phyloP scores from a whole-genome alignment of 2,113 vertebrate species.

The Pachyramphus minor region DNA sequence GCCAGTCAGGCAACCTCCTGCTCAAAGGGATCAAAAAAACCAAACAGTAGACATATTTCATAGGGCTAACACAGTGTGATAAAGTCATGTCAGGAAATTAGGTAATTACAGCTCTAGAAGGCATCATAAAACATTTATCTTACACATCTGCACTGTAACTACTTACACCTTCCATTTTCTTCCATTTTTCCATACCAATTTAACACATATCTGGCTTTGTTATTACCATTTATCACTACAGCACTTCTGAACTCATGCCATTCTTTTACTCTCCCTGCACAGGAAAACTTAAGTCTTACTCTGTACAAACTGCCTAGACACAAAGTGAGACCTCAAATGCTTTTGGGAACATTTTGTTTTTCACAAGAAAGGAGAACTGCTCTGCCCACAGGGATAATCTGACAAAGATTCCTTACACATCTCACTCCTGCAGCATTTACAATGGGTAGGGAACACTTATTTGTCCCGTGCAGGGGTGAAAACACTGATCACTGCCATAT shows the following conservation, averaged over 20 bases:
- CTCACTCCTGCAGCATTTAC: neutral
- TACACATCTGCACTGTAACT: neutral
- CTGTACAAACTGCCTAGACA: neutral
- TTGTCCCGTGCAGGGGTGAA: neutral
- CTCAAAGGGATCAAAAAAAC: neutral
- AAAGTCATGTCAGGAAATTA: neutral
- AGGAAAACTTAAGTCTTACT: neutral
- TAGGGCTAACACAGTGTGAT: neutral
- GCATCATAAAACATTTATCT: neutral
- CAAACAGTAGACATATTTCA: neutral
- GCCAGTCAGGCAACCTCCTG: neutral
- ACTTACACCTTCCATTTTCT: neutral
- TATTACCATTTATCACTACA: neutral
- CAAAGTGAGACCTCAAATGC: neutral
- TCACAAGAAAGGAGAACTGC: neutral
- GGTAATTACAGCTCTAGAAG: neutral
- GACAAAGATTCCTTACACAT: neutral
- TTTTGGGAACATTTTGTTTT: neutral
- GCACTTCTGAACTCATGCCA: neutral
- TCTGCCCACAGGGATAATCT: neutral
- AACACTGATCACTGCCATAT: neutral
- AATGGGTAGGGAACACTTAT: neutral
- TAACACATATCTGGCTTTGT: neutral
- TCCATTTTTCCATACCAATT: neutral
- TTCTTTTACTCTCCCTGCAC: neutral